Evolutionary conservation across 2,797 vertebrate species (phyloP).

Genomic region (Takifugu ocellatus): DNA sequence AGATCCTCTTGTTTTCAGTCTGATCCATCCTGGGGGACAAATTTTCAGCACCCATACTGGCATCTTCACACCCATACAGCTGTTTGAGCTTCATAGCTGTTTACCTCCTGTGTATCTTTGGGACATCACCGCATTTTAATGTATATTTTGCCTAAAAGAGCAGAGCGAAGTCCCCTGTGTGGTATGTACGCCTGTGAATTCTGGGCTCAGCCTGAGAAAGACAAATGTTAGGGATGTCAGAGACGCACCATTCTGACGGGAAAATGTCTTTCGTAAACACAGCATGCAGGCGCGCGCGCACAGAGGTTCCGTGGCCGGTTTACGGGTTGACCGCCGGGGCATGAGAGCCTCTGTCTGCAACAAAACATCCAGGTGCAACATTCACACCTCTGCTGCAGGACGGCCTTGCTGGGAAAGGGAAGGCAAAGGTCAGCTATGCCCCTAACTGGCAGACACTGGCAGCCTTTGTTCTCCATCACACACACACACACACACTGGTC

Average conservation of each 20-base stretch:
- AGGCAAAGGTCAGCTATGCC: conserved; percentile 61
- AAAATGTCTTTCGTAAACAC: conserved; percentile 55
- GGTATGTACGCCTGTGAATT: conserved; percentile 10
- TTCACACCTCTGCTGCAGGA: conserved; percentile 66
- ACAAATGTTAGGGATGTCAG: conserved; percentile 21
- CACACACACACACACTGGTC: conserved; percentile 34
- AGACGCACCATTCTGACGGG: conserved; percentile 14
- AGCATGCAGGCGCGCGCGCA: conserved; percentile 26
- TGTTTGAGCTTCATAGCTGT: conserved; percentile 7
- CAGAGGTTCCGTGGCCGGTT: conserved; percentile 42
- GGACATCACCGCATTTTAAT: no score
- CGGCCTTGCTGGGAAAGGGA: conserved; percentile 58
- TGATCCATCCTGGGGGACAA: conserved; percentile 17
- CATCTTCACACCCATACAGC: conserved; percentile 21
- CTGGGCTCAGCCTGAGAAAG: conserved; percentile 5
- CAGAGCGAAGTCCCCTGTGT: conserved; percentile 7
- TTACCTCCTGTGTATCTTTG: conserved; percentile 15
- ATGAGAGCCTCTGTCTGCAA: conserved; percentile 62
- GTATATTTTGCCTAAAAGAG: conserved; percentile 5
- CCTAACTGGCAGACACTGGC: conserved; percentile 55
- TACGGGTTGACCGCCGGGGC: conserved; percentile 61
- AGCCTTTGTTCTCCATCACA: conserved; percentile 56
- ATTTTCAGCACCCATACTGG: conserved; percentile 9
- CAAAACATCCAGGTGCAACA: conserved; percentile 76
- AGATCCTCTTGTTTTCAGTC: no score